These are phyloP conservation scores for Sphinx pinastri DNA, from an alignment of 2,888 invertebrate species.

Conservation along the genomic window DNA sequence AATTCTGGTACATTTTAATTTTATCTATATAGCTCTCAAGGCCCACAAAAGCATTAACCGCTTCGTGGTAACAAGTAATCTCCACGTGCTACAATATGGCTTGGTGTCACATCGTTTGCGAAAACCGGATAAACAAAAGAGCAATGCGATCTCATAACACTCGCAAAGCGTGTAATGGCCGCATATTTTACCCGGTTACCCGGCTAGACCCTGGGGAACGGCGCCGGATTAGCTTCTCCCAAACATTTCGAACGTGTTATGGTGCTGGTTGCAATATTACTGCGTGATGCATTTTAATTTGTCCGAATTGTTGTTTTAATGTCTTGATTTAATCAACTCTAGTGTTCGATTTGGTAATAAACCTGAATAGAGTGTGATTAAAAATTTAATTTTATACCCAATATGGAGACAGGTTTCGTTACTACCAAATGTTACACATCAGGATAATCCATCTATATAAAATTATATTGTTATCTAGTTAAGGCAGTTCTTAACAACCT, in stretches of 20 bases:
- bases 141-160: conserved; percentile 38
- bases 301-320: too few relatives aligned
- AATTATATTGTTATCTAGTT: too few relatives aligned
- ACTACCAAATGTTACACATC: too few relatives aligned
- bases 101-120: conserved; percentile 27
- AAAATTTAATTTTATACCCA: too few relatives aligned
- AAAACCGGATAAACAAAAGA: conserved; percentile 38
- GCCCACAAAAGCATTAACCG: not conserved
- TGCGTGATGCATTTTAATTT: not conserved
- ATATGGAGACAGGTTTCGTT: too few relatives aligned
- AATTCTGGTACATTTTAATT: not conserved
- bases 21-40: not conserved
- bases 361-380: too few relatives aligned
- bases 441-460: too few relatives aligned
- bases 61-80: conserved; percentile 16
- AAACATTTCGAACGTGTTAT: conserved; percentile 2
- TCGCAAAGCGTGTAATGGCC: conserved; percentile 34
- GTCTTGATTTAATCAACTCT: too few relatives aligned
- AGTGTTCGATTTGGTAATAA: too few relatives aligned
- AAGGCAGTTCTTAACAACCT: too few relatives aligned
- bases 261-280: not conserved
- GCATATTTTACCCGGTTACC: conserved; percentile 35
- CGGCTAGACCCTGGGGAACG: conserved; percentile 10
- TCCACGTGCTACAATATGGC: conserved; percentile 24
- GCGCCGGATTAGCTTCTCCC: conserved; percentile 26